Evolutionary conservation across 2,113 vertebrate species (phyloP), one percentile per base, ranked within the genome.

Genomic region (Speoplatyrhinus poulsoni): DNA sequence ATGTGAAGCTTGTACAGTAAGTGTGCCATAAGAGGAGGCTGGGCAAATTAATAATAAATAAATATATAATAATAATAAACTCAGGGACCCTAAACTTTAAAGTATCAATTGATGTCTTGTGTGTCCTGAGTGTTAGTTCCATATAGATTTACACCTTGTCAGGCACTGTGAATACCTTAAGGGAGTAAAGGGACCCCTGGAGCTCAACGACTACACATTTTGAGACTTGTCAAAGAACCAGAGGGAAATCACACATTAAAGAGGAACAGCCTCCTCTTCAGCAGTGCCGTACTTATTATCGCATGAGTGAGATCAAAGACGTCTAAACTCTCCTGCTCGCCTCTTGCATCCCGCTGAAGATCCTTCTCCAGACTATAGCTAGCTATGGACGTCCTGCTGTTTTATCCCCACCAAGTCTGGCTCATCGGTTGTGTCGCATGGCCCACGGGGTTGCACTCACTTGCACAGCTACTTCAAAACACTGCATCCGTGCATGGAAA

Each of bases 221-320:
- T 82, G 70, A 84, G 75, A 83, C 81, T 77, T 83, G 76, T 86
- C 85, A 85, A 67, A 72, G 73, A 85, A 87, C 68, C 82, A 76
- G 85, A 78, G 77, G 83, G 79, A 86, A 89, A 88, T 80, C 73
- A 77, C 68, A 82, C 82, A 26, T 87, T 87, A 58, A 71, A 80
- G 85, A 87, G 85, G 83, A 76, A 83, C 70, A 65, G 81, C 72
- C 73, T 75, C 66, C 74, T 73, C 80, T 84, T 88, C 82, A 88
- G 81, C 72, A 79, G 69, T 77, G 72, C 82, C 60, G 76, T 75
- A 77, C 75, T 85, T 81, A 82, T 85, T 83, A 87, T 85, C 73
- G 81, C 69, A 82, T 81, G 82, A 85, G 79, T 73, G 86, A 86
- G 85, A 89, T 91, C 91, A 91, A 93, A 92, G 89, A 82, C 69